Evolutionary conservation across 2,797 vertebrate species (phyloP).

Genomic region (Brachymystax lenok): DNA sequence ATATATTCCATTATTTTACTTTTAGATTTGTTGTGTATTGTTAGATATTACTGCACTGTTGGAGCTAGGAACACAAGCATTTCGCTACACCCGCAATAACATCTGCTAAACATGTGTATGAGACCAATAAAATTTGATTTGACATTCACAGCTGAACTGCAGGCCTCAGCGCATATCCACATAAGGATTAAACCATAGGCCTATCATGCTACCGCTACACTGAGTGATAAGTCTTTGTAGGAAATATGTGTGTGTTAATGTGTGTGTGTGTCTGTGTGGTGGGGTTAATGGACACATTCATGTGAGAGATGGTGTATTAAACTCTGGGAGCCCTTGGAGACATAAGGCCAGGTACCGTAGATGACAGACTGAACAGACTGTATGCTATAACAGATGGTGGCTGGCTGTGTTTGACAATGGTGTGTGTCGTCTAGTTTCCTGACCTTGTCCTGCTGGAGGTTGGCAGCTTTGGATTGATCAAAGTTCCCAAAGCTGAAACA

Average conservation of each 20-base stretch:
- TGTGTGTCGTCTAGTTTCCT: slow-evolving; percentile 40
- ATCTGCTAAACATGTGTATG: no score
- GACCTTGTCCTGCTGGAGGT: slow-evolving; percentile 65
- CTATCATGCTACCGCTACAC: background rate
- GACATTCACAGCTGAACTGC: background rate
- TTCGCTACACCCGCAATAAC: no score
- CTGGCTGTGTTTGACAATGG: slow-evolving; percentile 49
- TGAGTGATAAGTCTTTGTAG: background rate
- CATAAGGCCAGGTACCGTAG: slow-evolving; percentile 29
- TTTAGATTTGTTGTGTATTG: no score
- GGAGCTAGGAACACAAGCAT: no score
- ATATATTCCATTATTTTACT: no score
- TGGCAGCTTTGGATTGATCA: slow-evolving; percentile 58
- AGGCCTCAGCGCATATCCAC: background rate
- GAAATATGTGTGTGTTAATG: background rate
- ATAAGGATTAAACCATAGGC: background rate
- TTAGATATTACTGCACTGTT: no score
- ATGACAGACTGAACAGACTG: slow-evolving; percentile 26
- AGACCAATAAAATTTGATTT: no score
- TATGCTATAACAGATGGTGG: slow-evolving; percentile 60
- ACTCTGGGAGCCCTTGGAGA: slow-evolving; percentile 39
- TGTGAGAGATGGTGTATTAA: slow-evolving; percentile 46
- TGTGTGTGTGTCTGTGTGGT: slow-evolving; percentile 13
- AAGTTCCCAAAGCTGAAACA: slow-evolving; percentile 61
- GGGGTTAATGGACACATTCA: slow-evolving; percentile 49